A percentile compares a stretch with the other conserved stretches of the same genome.
Conservation (phyloP, 2,888 invertebrate species). For the Metopia argyrocephala region DNA sequence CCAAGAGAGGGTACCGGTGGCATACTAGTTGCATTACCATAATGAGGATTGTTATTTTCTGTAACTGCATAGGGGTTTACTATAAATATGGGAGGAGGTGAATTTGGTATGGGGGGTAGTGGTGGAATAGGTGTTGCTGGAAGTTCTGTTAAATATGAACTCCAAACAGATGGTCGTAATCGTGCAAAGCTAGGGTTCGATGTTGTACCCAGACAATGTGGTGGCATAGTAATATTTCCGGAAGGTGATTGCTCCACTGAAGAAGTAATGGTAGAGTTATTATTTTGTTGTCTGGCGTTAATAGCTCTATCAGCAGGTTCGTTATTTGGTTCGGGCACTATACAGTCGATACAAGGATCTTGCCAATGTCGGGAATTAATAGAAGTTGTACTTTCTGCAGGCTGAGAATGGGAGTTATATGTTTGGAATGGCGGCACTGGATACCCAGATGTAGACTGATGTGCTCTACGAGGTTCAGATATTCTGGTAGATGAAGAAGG, state of each 20-base stretch:
- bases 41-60: slow-evolving; percentile 50
- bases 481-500: slow-evolving; percentile 15
- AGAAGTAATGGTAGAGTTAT: slow-evolving; percentile 28
- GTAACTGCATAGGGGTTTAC: slow-evolving; percentile 51
- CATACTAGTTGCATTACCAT: slow-evolving; percentile 35
- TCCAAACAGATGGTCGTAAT: slow-evolving; percentile 48
- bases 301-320: slow-evolving; percentile 21
- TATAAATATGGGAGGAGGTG: slow-evolving; percentile 57
- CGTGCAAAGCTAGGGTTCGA: slow-evolving; percentile 43
- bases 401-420: background rate
- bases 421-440: slow-evolving; percentile 41
- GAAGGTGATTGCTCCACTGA: slow-evolving; percentile 27
- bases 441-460: slow-evolving; percentile 52
- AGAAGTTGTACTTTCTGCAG: slow-evolving; percentile 30
- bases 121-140: slow-evolving; percentile 35
- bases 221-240: slow-evolving; percentile 25
- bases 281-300: slow-evolving; percentile 23
- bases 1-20: slow-evolving; percentile 50
- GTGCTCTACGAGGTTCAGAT: slow-evolving; percentile 52
- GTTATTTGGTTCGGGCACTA: slow-evolving; percentile 42
- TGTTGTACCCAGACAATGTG: slow-evolving; percentile 49
- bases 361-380: slow-evolving; percentile 49
- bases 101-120: slow-evolving; percentile 45
- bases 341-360: slow-evolving; percentile 57
- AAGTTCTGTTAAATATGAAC: slow-evolving; percentile 48